Conservation (phyloP, 2,888 invertebrate species). For the Oligia fasciuncula region DNA sequence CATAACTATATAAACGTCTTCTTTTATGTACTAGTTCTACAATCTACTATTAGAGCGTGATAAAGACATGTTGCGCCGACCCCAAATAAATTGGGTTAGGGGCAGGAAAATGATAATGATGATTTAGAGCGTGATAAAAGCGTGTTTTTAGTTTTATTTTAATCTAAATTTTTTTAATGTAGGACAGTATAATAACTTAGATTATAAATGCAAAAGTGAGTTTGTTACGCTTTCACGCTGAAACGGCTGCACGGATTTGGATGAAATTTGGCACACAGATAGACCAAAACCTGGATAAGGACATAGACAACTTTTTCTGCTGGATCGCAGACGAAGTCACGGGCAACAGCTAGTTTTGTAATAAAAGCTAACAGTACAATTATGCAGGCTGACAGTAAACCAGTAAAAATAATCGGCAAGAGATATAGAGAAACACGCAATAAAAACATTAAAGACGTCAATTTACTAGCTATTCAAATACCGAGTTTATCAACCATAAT, state of each 20-base stretch:
- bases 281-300: too few species aligned
- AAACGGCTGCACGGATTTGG: not conserved
- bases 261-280: not conserved
- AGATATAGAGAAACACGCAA: slow-evolving; percentile 8
- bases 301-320: not conserved
- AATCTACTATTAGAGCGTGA: too few species aligned
- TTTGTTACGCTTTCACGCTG: not conserved
- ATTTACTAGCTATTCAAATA: not conserved
- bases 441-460: not conserved
- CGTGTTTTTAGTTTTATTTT: too few species aligned
- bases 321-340: not conserved
- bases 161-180: too few species aligned
- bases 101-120: too few species aligned
- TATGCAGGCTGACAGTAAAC: not conserved
- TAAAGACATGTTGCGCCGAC: too few species aligned
- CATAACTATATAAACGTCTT: too few species aligned
- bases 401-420: not conserved
- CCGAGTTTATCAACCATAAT: too few species aligned
- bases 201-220: not conserved
- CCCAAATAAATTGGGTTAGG: too few species aligned
- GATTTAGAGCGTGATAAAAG: too few species aligned
- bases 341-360: not conserved
- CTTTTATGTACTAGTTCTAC: too few species aligned
- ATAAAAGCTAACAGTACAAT: not conserved
- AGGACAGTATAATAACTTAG: not conserved